phyloP scores from a whole-genome alignment of 2,797 vertebrate species.

The Xenopus petersii region DNA sequence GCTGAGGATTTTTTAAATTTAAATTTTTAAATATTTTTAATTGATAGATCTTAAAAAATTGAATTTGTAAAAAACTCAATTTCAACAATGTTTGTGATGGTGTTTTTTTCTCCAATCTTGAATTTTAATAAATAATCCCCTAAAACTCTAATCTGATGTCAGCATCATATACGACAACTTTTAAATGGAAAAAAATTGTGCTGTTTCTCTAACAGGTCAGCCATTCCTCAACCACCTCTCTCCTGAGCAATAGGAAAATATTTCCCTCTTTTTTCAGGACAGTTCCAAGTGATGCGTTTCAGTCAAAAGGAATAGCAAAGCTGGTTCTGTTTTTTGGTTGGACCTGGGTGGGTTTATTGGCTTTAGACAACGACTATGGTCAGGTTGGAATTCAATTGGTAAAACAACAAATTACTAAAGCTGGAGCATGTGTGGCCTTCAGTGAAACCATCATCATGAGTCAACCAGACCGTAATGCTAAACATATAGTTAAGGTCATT shows the following conservation, averaged over 20 bases:
- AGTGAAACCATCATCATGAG: constrained; percentile 78
- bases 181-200: not conserved
- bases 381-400: constrained; percentile 81
- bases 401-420: constrained; percentile 72
- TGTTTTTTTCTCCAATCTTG: too few relatives aligned
- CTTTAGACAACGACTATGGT: constrained; percentile 78
- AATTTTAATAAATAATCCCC: too few relatives aligned
- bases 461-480: constrained; percentile 66
- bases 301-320: constrained; percentile 24
- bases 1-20: too few relatives aligned
- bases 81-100: too few relatives aligned
- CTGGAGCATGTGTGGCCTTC: constrained; percentile 72
- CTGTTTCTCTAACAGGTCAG: constrained; percentile 16
- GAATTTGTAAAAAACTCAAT: too few relatives aligned
- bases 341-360: constrained; percentile 81
- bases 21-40: too few relatives aligned
- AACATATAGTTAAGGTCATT: constrained; percentile 64
- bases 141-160: too few relatives aligned
- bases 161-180: too few relatives aligned
- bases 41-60: too few relatives aligned
- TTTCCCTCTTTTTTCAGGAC: constrained; percentile 33
- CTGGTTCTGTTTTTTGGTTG: constrained; percentile 78
- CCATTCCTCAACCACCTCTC: constrained; percentile 18
- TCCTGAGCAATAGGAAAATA: constrained; percentile 14
- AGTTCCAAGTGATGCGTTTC: constrained; percentile 20